Evolutionary conservation across 2,888 invertebrate genomes (phyloP).

Genomic region (Sphaerophoria rueppellii): DNA sequence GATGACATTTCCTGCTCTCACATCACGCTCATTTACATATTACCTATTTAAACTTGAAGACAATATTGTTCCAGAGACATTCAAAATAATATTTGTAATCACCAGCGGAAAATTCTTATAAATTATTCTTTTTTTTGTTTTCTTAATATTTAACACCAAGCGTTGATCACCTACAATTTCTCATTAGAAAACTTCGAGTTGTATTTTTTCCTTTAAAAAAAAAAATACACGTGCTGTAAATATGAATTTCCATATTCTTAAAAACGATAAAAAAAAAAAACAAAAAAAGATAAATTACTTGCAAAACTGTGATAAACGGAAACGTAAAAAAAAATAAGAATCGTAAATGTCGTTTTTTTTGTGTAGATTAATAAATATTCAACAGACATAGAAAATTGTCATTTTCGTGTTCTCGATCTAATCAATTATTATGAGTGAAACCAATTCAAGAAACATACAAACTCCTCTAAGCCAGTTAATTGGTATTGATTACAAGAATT

Average conservation of each 20-base stretch:
- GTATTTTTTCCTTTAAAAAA: conserved; percentile 24
- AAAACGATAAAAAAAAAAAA: no score
- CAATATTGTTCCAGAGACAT: no score
- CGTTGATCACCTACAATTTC: conserved; percentile 41
- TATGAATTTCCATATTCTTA: conserved; percentile 45
- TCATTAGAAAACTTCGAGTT: conserved; percentile 51
- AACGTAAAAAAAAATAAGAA: conserved; percentile 16
- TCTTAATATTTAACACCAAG: conserved; percentile 33
- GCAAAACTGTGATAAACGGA: conserved; percentile 14
- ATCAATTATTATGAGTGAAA: conserved; percentile 55
- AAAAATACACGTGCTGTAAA: conserved; percentile 45
- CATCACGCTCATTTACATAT: no score
- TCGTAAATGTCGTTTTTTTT: conserved; percentile 24
- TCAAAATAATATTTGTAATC: no score
- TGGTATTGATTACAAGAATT: conserved; percentile 7
- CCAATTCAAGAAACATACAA: conserved; percentile 13
- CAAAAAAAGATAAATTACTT: conserved; percentile 33
- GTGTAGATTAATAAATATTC: conserved; percentile 30
- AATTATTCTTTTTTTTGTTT: neutral
- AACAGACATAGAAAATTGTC: conserved; percentile 44
- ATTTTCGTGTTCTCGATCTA: conserved; percentile 57
- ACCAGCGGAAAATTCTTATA: no score
- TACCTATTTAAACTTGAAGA: no score
- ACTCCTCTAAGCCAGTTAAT: conserved; percentile 13
- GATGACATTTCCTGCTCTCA: no score